Conservation (phyloP, 1,140 invertebrate species). For the Phymastichus coffea region DNA sequence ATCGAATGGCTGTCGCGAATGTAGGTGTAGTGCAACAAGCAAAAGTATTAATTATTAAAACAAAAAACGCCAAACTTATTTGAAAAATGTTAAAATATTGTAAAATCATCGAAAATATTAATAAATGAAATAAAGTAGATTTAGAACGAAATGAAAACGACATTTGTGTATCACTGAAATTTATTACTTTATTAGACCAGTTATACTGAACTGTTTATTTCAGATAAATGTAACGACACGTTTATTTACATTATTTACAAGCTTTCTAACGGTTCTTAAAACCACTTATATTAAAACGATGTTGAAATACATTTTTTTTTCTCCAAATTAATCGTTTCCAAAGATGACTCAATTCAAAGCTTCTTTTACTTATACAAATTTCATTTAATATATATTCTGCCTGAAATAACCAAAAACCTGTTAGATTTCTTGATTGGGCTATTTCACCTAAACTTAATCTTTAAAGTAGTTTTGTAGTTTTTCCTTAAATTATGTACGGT, state of each 20-base stretch:
- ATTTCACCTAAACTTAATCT: constrained; percentile 12
- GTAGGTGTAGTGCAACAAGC: not conserved
- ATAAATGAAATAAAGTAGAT: not conserved
- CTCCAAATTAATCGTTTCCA: constrained; percentile 11
- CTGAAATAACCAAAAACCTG: constrained; percentile 2
- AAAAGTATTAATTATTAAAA: not conserved
- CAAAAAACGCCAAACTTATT: not conserved
- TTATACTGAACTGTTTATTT: constrained; percentile 38
- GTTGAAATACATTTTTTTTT: constrained; percentile 34
- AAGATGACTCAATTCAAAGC: constrained; percentile 10
- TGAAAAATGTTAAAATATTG: not conserved
- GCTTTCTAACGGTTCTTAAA: constrained; percentile 42
- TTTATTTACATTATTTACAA: constrained; percentile 58
- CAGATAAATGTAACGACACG: constrained; percentile 37
- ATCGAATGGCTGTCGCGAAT: constrained; percentile 17
- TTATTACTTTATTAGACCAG: constrained; percentile 42
- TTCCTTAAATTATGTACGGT: not conserved
- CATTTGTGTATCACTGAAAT: constrained; percentile 31
- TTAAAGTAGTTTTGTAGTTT: constrained; percentile 1
- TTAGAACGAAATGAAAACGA: too few species aligned
- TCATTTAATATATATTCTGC: constrained; percentile 31
- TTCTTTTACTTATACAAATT: constrained; percentile 23
- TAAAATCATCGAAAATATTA: not conserved
- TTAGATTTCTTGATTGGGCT: constrained; percentile 23
- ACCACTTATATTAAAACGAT: constrained; percentile 34